A percentile compares a stretch with the other conserved stretches of the same genome.
These are phyloP conservation scores for Prostheceraeus crozeri DNA, from an alignment of 2,888 invertebrate species.

Conservation along the genomic window DNA sequence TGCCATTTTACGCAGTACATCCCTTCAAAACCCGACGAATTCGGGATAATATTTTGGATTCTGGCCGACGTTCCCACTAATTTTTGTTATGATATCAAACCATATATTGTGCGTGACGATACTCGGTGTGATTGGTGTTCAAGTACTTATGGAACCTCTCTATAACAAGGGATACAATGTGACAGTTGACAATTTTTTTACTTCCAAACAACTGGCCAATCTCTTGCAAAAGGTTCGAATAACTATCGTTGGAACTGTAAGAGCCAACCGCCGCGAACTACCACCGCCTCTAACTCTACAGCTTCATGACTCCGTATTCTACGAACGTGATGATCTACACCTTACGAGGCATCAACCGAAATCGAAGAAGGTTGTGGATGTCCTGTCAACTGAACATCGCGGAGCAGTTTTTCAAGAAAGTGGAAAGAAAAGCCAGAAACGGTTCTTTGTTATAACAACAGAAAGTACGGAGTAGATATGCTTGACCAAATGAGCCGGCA, in stretches of 20 bases:
- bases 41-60: slow-evolving; percentile 15
- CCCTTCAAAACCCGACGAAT: slow-evolving; percentile 7
- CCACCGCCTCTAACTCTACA: background rate
- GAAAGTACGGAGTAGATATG: background rate
- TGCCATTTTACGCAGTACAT: slow-evolving; percentile 10
- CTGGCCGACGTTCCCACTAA: slow-evolving; percentile 18
- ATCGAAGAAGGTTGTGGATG: slow-evolving; percentile 2
- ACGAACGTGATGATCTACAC: no score
- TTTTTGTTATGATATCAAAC: slow-evolving; percentile 3
- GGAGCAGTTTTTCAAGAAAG: slow-evolving; percentile 13
- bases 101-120: background rate
- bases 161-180: slow-evolving; percentile 6
- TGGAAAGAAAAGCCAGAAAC: slow-evolving; percentile 4
- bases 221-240: background rate
- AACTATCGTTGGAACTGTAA: slow-evolving; percentile 24
- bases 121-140: slow-evolving; percentile 1
- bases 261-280: slow-evolving; percentile 17
- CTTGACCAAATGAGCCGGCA: slow-evolving; percentile 1
- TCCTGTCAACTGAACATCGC: slow-evolving; percentile 3
- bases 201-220: slow-evolving; percentile 11
- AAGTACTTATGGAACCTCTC: slow-evolving; percentile 13
- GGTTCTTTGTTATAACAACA: slow-evolving; percentile 13
- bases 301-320: slow-evolving; percentile 19
- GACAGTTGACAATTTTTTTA: slow-evolving; percentile 26
- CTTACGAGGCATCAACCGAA: no score